These are phyloP conservation scores for Drosophila lini DNA, from an alignment of 1,140 invertebrate genomes.

Conservation along the genomic window DNA sequence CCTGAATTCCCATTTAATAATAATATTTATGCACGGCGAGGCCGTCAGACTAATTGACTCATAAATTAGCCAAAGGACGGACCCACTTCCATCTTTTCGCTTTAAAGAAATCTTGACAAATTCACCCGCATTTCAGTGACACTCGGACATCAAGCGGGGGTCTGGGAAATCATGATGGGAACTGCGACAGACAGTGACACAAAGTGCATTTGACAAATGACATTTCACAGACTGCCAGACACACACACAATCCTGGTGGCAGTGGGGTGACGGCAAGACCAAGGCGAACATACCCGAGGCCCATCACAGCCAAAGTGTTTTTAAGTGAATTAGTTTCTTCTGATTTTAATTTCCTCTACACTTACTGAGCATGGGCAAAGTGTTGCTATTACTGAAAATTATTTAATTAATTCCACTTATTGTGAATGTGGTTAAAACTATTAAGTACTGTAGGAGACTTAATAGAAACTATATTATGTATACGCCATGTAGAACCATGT, in stretches of 20 bases:
- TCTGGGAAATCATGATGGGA: constrained; percentile 50
- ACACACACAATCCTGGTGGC: constrained; percentile 43
- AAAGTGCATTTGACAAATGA: constrained; percentile 83
- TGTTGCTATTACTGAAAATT: neutral
- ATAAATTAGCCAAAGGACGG: constrained; percentile 66
- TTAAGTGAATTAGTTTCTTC: constrained; percentile 79
- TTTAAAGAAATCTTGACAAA: constrained; percentile 66
- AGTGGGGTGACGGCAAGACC: neutral
- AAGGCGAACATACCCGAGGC: constrained; percentile 55
- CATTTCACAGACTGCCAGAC: constrained; percentile 81
- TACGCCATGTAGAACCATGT: no score
- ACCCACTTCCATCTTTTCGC: constrained; percentile 11
- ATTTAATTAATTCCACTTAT: neutral
- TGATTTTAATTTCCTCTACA: constrained; percentile 10
- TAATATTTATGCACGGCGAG: constrained; percentile 67
- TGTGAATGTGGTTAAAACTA: neutral
- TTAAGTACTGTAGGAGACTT: neutral
- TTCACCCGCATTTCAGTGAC: constrained; percentile 79
- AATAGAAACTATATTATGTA: neutral
- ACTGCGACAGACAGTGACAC: constrained; percentile 71
- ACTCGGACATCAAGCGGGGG: constrained; percentile 65
- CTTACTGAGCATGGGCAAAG: constrained; percentile 6
- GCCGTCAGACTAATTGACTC: constrained; percentile 75
- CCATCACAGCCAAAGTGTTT: constrained; percentile 70
- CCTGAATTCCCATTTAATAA: constrained; percentile 51